Conservation (phyloP, 2,888 invertebrate species). For the Scaptomyza flava region DNA sequence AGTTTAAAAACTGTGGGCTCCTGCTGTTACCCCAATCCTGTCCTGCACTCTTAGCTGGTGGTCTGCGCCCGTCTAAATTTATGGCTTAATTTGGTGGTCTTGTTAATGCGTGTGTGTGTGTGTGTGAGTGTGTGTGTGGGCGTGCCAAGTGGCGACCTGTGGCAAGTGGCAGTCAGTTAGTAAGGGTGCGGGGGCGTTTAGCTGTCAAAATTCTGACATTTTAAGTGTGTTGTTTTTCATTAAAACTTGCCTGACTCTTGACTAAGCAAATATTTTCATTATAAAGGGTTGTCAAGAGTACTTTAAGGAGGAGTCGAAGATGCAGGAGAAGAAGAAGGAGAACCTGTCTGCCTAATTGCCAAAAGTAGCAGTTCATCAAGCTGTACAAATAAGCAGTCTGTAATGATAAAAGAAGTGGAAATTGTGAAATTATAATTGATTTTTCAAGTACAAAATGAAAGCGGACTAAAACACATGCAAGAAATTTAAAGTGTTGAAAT, state of each 20-base stretch:
- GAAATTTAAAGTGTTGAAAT: neutral
- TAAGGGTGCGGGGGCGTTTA: conserved; percentile 56
- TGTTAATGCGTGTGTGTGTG: conserved; percentile 59
- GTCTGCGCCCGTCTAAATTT: conserved; percentile 65
- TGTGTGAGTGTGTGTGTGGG: conserved; percentile 61
- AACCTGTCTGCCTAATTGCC: conserved; percentile 49
- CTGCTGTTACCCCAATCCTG: conserved; percentile 49
- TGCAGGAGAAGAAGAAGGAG: neutral
- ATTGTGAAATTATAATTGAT: neutral
- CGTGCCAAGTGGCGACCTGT: conserved; percentile 38
- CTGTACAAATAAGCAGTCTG: neutral
- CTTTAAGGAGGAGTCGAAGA: neutral
- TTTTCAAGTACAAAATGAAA: no score
- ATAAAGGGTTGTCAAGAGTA: conserved; percentile 45
- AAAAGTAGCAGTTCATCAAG: conserved; percentile 30
- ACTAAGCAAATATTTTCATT: conserved; percentile 63
- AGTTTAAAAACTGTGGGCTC: conserved; percentile 43
- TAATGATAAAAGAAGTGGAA: conserved; percentile 5
- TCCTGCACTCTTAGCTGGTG: conserved; percentile 58
- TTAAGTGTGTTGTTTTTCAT: conserved; percentile 62
- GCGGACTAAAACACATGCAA: no score
- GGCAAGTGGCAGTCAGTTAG: conserved; percentile 9
- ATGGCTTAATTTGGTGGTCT: conserved; percentile 77
- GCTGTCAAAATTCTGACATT: conserved; percentile 70
- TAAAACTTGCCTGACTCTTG: conserved; percentile 21